Conservation (phyloP, 1,140 invertebrate genomes). For the Lerema accius region DNA sequence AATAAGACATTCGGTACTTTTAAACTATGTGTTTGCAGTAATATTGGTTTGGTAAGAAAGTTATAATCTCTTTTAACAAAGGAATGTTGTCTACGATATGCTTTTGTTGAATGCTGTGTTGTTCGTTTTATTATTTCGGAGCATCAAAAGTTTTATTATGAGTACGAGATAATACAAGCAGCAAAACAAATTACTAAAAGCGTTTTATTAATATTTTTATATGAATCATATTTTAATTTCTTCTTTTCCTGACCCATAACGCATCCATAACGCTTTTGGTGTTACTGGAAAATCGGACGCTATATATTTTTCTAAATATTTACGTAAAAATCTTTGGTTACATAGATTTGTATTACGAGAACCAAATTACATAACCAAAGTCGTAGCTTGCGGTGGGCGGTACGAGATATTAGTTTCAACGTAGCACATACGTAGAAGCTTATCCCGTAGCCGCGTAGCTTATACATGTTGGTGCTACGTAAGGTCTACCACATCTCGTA, state of each 20-base stretch:
- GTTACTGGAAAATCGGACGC: no score
- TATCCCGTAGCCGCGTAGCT: conserved; percentile 20
- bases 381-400: conserved; percentile 19
- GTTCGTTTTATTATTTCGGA: no score
- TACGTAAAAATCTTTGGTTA: not conserved
- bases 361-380: not conserved
- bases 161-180: no score
- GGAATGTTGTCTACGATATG: not conserved
- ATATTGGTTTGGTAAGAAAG: conserved; percentile 24
- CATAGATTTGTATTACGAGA: conserved; percentile 8
- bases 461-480: conserved; percentile 20
- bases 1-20: conserved; percentile 40
- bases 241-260: no score
- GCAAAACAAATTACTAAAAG: no score
- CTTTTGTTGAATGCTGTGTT: no score
- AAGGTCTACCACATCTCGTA: conserved; percentile 12
- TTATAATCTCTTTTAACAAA: conserved; percentile 2
- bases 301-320: no score
- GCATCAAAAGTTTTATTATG: not conserved
- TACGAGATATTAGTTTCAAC: conserved; percentile 18
- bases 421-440: conserved; percentile 9
- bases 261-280: no score
- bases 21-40: conserved; percentile 27
- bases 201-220: no score
- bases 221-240: no score